Evolutionary conservation across 2,113 vertebrate species (phyloP).

Genomic region (Bettongia penicillata): DNA sequence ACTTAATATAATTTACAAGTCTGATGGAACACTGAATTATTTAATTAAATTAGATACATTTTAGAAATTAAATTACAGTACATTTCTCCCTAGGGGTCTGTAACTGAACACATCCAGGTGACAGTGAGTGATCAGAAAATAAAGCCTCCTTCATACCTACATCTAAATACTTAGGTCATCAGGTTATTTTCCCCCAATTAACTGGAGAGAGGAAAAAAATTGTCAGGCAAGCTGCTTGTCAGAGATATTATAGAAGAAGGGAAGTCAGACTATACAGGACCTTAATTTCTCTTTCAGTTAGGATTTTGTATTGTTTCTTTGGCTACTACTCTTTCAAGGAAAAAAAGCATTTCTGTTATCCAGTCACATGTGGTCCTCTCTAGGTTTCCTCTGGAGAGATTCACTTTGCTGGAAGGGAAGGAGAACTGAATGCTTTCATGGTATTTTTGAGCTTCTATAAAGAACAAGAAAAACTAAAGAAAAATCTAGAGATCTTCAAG

Average conservation of each 20-base stretch:
- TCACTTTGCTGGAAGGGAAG: not conserved
- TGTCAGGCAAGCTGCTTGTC: not conserved
- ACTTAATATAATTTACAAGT: not conserved
- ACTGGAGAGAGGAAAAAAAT: not conserved
- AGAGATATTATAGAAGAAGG: not conserved
- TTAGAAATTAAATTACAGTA: not conserved
- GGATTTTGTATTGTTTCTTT: not conserved
- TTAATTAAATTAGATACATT: not conserved
- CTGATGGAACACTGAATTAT: not conserved
- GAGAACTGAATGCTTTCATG: not conserved
- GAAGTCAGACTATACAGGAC: not conserved
- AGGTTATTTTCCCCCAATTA: not conserved
- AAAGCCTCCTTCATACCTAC: not conserved
- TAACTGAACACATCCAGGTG: not conserved
- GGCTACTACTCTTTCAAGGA: not conserved
- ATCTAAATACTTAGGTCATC: not conserved
- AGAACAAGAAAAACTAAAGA: not conserved
- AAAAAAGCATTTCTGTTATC: not conserved
- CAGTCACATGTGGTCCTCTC: not conserved
- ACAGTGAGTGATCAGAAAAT: not conserved
- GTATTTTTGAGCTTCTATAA: not conserved
- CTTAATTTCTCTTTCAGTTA: not conserved
- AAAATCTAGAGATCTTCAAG: not conserved
- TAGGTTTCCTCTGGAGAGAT: not conserved
- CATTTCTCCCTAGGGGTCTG: not conserved